Conservation (phyloP, 2,888 invertebrate genomes). For the Ennomos erosarius region DNA sequence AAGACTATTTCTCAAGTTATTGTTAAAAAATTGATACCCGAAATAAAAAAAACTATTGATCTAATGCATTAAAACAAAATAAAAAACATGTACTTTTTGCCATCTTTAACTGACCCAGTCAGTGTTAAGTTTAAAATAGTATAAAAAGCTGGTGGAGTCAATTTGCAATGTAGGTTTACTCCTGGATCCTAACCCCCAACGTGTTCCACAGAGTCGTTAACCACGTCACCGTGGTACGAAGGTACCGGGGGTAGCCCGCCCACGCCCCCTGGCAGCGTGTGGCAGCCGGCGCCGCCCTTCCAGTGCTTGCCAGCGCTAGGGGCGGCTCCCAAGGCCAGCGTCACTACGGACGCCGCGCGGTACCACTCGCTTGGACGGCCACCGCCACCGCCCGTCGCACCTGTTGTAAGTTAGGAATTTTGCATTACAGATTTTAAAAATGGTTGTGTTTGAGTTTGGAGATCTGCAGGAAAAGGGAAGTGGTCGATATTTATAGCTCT, state of each 20-base stretch:
- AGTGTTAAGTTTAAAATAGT: too few species aligned
- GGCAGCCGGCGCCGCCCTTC: constrained; percentile 80
- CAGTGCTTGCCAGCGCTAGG: constrained; percentile 71
- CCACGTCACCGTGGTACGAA: constrained; percentile 57
- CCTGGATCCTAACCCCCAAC: too few species aligned
- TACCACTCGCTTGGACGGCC: constrained; percentile 75
- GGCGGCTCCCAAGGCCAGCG: constrained; percentile 73
- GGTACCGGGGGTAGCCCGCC: constrained; percentile 61
- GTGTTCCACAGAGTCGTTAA: constrained; percentile 54
- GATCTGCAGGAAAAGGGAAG: too few species aligned
- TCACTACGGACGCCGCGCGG: constrained; percentile 65
- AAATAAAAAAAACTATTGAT: not conserved
- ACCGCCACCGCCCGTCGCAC: constrained; percentile 51
- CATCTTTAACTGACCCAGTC: too few species aligned
- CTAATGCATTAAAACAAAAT: not conserved
- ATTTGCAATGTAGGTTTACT: too few species aligned
- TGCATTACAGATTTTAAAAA: too few species aligned
- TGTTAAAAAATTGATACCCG: too few species aligned
- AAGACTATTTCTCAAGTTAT: too few species aligned
- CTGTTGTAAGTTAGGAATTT: constrained; percentile 44
- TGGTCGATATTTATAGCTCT: too few species aligned
- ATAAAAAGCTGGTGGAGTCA: too few species aligned
- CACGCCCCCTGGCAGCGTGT: constrained; percentile 72
- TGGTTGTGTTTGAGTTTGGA: too few species aligned
- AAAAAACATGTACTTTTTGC: too few species aligned